Conservation (phyloP, 2,113 vertebrate species). For the Dicrurus megarhynchus region DNA sequence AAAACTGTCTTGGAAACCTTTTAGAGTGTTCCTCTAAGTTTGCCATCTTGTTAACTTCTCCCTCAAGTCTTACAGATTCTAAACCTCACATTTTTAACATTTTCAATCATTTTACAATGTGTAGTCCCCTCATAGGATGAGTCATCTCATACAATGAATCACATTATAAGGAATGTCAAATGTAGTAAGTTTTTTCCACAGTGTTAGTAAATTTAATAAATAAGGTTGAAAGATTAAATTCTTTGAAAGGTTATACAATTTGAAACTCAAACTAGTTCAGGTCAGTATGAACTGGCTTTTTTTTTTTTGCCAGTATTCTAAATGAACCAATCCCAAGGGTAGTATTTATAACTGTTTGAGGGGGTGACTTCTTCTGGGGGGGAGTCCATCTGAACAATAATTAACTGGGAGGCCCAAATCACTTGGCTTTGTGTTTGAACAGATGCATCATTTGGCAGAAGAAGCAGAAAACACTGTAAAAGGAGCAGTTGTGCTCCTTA, state of each 20-base stretch:
- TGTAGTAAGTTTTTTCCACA: neutral
- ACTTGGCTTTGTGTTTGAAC: neutral
- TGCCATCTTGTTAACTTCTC: neutral
- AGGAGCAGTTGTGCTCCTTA: neutral
- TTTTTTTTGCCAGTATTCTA: neutral
- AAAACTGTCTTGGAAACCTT: neutral
- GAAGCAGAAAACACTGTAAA: neutral
- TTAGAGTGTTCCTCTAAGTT: neutral
- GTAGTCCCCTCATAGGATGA: neutral
- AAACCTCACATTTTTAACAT: neutral
- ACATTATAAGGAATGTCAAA: neutral
- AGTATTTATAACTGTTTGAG: neutral
- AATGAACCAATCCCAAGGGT: neutral
- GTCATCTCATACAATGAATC: neutral
- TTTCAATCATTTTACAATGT: neutral
- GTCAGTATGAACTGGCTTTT: neutral
- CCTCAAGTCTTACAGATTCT: neutral
- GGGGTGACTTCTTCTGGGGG: neutral
- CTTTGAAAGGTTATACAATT: neutral
- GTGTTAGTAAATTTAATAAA: neutral
- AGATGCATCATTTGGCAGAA: neutral
- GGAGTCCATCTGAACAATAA: neutral
- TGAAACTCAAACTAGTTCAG: neutral
- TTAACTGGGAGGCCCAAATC: neutral
- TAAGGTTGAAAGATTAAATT: neutral